phyloP scores from a whole-genome alignment of 2,888 invertebrate genomes.

The Tetrapedia diversipes region DNA sequence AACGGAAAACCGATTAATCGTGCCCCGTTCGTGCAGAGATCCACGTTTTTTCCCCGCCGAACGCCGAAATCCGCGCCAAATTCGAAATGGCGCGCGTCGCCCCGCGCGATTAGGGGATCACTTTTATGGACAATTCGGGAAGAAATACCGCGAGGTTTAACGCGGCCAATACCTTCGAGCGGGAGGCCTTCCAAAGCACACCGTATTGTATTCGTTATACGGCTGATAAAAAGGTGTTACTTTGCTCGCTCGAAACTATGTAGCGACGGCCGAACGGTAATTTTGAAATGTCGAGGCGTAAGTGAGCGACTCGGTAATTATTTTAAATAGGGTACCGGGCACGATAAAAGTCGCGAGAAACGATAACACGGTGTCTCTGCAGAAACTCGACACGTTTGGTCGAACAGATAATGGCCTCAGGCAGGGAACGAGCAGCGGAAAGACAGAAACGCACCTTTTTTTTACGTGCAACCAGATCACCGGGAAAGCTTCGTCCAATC shows the following conservation, averaged over 20 bases:
- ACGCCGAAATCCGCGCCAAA: background rate
- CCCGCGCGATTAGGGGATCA: slow-evolving; percentile 21
- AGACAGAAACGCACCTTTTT: too few relatives aligned
- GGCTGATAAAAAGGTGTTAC: slow-evolving; percentile 1
- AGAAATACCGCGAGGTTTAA: slow-evolving; percentile 24
- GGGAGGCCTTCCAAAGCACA: background rate
- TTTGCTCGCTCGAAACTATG: background rate
- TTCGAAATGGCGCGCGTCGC: slow-evolving; percentile 2
- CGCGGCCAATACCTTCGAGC: background rate
- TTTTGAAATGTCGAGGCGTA: background rate
- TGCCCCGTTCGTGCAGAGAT: background rate
- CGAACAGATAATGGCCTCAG: background rate
- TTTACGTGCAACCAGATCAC: too few relatives aligned
- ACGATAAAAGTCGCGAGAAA: background rate
- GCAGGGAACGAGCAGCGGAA: background rate
- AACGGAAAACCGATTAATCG: background rate
- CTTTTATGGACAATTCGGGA: slow-evolving; percentile 25
- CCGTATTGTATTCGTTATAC: background rate
- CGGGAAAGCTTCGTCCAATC: too few relatives aligned
- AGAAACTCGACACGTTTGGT: background rate
- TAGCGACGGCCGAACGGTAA: background rate
- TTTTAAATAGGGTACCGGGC: background rate
- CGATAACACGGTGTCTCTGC: slow-evolving; percentile 10
- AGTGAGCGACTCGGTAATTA: slow-evolving; percentile 9
- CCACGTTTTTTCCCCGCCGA: background rate